Evolutionary conservation across 2,888 invertebrate genomes (phyloP), one percentile per base, ranked within the genome.

Genomic region (Erebia aethiops): DNA sequence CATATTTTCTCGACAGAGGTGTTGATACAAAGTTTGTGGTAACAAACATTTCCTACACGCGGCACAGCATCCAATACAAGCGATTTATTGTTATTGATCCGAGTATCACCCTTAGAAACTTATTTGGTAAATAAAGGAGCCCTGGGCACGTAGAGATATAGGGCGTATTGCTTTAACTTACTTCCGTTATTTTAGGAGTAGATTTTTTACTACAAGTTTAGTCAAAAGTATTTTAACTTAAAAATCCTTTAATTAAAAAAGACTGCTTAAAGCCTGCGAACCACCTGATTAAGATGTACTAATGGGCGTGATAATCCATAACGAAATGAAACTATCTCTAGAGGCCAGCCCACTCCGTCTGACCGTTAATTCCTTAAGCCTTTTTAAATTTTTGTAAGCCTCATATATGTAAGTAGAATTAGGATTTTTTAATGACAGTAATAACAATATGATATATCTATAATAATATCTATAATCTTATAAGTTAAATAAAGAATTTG

Each of bases 41-140:
- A 81, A 87, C 87, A 85, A 86, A 88, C 89, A 89, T 89, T 88
- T 85, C 84, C 74, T 76, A 76, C 90, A 90, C 80, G 86, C 83
- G 89, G 84, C 80, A 80, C 81, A 68, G 56, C 76, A 72, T 73
- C 83, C 86, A 85, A 88, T 88, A 89, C 86, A 86, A 84, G 80
- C 85, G 86, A 90, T 90, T 89, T 90, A 90, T 90, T 87, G 87
- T 87, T 88, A 89, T 87, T 87, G 87, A 88, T 88, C 83, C 80
- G 78, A 78, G 76, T 78, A 78, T 82, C 82, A 82, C 84, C 84
- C 83, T 85, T 77, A 79, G 79, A 78, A 82, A 83, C 82, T 82
- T 87, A 87, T 87, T 84, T 84, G 79, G 61, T 65, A 41, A 21
- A 57, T 56, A 41, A 21, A 57, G 56, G 56, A 57, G 26, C 56